Evolutionary conservation across 2,797 vertebrate species (phyloP), one percentile per base, ranked within the genome.

Genomic region (Amphiprion clarkii): DNA sequence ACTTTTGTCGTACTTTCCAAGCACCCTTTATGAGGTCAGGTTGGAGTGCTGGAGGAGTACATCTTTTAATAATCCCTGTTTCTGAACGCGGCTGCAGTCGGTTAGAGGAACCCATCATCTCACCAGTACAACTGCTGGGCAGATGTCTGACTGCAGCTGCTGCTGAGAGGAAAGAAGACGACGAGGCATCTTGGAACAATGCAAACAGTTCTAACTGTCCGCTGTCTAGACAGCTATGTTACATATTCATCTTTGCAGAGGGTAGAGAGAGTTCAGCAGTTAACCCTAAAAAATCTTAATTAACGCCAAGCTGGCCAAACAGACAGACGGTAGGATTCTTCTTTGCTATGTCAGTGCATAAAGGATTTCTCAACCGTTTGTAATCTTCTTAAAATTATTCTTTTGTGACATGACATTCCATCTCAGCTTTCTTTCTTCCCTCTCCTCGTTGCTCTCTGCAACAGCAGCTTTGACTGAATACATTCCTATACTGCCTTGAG

Each of bases 71-170:
- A 71, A 61, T 13, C 7, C 60, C 59, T 2, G 39, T 83, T 40
- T 78, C 23, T 82, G 52, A 64, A 31, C 51, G 6, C 55, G 14
- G 21, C 48, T 54, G 21, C 2, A 44, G 42, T n/a, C 49, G 58
- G 62, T 16, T 8, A 16, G 33, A 71, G 36, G 56, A 14, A 39
- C 33, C 19, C 33, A 84, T 65, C 58, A 48, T 83, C 36, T 74
- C 9, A 31, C 36, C 60, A 56, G 29, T 39, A 54, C 85, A 86
- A 91, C 86, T 94, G 93, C 64, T 25, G 10, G 76, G 82, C 94
- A 95, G 93, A 94, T 93, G 93, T 93, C 65, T 76, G 73, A 67
- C 71, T 61, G 76, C 86, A 85, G 82, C 73, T 76, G 69, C 67
- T 49, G 76, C 67, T 40, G 75, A 56, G 53, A 76, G 57, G 48